Percentiles rank a stretch among this genome's conserved stretches.
These are phyloP conservation scores for Echinops telfairi DNA, from an alignment of 2,113 vertebrate genomes.

Conservation along the genomic window DNA sequence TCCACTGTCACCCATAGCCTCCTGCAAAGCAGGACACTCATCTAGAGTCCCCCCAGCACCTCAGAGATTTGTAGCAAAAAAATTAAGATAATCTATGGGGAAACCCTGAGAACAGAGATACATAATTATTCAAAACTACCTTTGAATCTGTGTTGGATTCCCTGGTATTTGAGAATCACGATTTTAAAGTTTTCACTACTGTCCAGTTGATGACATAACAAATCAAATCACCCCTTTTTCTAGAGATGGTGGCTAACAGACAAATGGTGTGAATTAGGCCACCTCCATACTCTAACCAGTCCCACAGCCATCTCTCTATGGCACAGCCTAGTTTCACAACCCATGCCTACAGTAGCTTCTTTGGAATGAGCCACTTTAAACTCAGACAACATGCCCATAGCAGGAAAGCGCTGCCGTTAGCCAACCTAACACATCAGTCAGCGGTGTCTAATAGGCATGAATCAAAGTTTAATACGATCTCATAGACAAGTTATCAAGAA, in stretches of 20 bases:
- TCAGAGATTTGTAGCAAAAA: not conserved
- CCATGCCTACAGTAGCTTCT: not conserved
- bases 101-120: constrained; percentile 10
- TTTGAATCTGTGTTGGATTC: not conserved
- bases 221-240: not conserved
- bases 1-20: too few relatives aligned
- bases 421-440: not conserved
- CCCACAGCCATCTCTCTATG: not conserved
- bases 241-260: not conserved
- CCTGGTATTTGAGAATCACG: not conserved
- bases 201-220: not conserved
- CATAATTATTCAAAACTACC: not conserved
- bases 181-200: not conserved
- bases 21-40: too few relatives aligned
- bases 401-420: not conserved
- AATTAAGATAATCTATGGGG: not conserved
- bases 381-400: not conserved
- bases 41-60: too few relatives aligned
- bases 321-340: not conserved
- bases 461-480: not conserved
- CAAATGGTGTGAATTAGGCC: not conserved
- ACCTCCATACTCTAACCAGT: not conserved
- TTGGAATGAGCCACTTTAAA: not conserved
- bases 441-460: not conserved
- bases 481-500: not conserved